phyloP scores from a whole-genome alignment of 1,140 invertebrate genomes.

The Psix sp. region DNA sequence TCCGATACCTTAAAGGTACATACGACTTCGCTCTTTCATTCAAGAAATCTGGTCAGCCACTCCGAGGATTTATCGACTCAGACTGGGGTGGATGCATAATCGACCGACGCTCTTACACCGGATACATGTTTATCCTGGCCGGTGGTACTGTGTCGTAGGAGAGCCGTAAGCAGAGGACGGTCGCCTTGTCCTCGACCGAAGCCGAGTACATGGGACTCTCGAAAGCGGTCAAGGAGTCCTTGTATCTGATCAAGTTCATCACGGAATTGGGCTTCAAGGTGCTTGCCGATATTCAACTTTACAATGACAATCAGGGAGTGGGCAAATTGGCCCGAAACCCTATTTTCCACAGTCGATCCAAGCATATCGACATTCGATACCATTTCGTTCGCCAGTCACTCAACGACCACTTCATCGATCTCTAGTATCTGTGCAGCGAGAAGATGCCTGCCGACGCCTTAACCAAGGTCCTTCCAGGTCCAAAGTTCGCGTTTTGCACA shows the following conservation, averaged over 20 bases:
- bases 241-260: not conserved
- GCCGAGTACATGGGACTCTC: not conserved
- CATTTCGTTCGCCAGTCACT: no score
- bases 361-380: no score
- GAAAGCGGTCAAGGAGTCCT: not conserved
- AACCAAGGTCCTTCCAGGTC: no score
- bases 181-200: not conserved
- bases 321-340: not conserved
- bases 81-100: not conserved
- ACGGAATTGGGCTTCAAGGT: not conserved
- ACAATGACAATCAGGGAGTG: not conserved
- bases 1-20: not conserved
- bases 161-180: not conserved
- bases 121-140: no score
- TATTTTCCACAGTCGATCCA: not conserved
- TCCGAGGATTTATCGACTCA: not conserved
- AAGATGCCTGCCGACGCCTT: no score
- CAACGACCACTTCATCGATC: no score
- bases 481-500: no score
- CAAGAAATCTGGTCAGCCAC: not conserved
- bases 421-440: no score
- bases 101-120: not conserved
- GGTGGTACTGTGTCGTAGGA: not conserved
- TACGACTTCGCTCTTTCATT: not conserved
- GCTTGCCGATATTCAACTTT: not conserved